Base-by-base conservation (phyloP, 2,888 invertebrate species). In the Tigriopus californicus region DNA sequence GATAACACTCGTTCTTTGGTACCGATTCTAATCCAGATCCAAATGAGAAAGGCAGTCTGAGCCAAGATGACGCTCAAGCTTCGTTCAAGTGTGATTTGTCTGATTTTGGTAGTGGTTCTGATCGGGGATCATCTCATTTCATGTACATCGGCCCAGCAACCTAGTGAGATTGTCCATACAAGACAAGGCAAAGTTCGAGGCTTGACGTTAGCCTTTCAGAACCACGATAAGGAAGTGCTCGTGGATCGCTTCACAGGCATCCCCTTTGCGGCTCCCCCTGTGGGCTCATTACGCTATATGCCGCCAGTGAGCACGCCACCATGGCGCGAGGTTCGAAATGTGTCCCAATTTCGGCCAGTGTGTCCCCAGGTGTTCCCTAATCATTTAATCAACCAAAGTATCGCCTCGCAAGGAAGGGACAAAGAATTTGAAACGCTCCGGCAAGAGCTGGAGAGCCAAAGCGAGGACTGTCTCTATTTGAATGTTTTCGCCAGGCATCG, bases 401-500 rank as follows among this genome's bases (percentile, higher is more conserved):
- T 80, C 66, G 90, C 94, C 85, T 92, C 95, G 11, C 84, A 83
- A 68, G 92, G 90, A 52, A 78, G 92, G 57, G 75, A 89, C 66
- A 89, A 91, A 69, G 88, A 91, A 69, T 75, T 95, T 66, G 83
- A 83, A 69, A 78, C 90, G 68, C 74, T 95, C 66, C 72, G 87
- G 68, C 89, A 89, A 12, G 79, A 82, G 71, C 75, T 95, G 66
- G 81, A 80, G 70, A 87, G 91, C 70, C 92, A 95, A 76, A 89
- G 88, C 67, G 97, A 97, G 75, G 95, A 97, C 74, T 97, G 97
- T 70, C 78, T 97, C 62, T 91, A 90, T 71, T 79, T 97, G 74
- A 97, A 97, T 72, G 84, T 97, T 69, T 97, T 33, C 8, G 33
- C 33, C 33, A 3, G 33, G 33, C 33, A 33, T 33, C 33, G 33